These are phyloP conservation scores for Australoheros facetus DNA, from an alignment of 2,797 vertebrate species.

Conservation along the genomic window DNA sequence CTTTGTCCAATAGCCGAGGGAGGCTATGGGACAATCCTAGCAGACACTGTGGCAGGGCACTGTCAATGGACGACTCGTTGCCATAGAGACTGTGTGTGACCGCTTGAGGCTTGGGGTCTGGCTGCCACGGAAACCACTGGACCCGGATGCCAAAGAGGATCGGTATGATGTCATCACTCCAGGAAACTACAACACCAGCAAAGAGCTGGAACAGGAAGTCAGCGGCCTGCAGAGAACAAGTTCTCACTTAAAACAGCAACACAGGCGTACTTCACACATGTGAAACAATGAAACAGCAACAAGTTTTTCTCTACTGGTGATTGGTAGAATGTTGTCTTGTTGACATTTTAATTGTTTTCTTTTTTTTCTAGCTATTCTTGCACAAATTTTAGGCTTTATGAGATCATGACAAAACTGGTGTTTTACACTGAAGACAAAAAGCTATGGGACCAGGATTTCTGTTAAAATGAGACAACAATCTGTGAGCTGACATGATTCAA, in stretches of 20 bases:
- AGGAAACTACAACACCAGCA: constrained; percentile 85
- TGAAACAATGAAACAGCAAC: too few species aligned
- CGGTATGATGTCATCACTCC: constrained; percentile 88
- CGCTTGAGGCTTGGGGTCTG: constrained; percentile 22
- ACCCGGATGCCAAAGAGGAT: constrained; percentile 87
- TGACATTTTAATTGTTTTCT: too few species aligned
- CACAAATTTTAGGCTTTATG: too few species aligned
- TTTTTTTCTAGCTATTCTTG: too few species aligned
- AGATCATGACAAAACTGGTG: too few species aligned
- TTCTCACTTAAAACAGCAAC: background rate
- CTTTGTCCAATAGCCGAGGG: constrained; percentile 85
- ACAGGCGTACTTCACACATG: too few species aligned
- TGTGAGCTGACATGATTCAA: too few species aligned
- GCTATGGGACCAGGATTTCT: too few species aligned
- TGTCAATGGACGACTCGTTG: constrained; percentile 63
- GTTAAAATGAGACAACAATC: too few species aligned
- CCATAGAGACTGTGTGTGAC: constrained; percentile 73
- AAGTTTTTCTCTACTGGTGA: too few species aligned
- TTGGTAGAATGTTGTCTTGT: too few species aligned
- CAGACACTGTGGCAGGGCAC: constrained; percentile 78
- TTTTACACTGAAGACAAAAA: too few species aligned
- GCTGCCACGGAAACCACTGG: constrained; percentile 85
- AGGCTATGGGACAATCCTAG: constrained; percentile 85
- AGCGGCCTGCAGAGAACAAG: constrained; percentile 74
- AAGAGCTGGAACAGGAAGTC: constrained; percentile 91